These are phyloP conservation scores for Thunnus maccoyii DNA, from an alignment of 2,113 vertebrate genomes.

Conservation along the genomic window DNA sequence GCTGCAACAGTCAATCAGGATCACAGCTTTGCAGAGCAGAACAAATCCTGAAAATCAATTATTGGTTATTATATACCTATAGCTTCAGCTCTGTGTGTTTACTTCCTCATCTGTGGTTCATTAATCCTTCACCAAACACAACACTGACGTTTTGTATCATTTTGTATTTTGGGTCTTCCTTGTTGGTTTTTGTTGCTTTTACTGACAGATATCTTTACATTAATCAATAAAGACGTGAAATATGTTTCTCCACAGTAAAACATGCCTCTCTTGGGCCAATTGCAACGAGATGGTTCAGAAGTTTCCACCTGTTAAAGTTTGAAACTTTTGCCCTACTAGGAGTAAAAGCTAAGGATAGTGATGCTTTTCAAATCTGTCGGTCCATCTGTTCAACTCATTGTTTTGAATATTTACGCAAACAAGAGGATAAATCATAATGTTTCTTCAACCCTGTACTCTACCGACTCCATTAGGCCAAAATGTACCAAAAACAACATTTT, in stretches of 20 bases:
- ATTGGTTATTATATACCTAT: constrained; percentile 42
- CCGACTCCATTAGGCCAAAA: too few relatives aligned
- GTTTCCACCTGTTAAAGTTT: neutral
- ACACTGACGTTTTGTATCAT: constrained; percentile 3
- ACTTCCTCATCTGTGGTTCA: neutral
- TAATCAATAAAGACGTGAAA: neutral
- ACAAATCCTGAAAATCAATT: constrained; percentile 55
- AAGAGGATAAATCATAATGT: too few relatives aligned
- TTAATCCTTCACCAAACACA: constrained; percentile 14
- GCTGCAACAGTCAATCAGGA: neutral
- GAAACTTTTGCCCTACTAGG: neutral
- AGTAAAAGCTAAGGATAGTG: too few relatives aligned
- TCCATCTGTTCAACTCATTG: too few relatives aligned
- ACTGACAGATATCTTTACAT: neutral
- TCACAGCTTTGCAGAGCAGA: constrained; percentile 32
- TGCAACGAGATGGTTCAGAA: neutral
- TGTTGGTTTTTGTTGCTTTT: neutral
- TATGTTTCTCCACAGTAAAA: too few relatives aligned
- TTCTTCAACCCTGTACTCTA: too few relatives aligned
- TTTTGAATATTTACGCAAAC: too few relatives aligned
- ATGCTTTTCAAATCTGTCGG: too few relatives aligned
- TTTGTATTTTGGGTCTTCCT: neutral
- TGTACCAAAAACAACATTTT: too few relatives aligned
- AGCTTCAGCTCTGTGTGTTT: constrained; percentile 15
- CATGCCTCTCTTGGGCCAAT: too few relatives aligned